These are phyloP conservation scores for Puma concolor DNA, from an alignment of 2,113 vertebrate genomes.

Conservation along the genomic window DNA sequence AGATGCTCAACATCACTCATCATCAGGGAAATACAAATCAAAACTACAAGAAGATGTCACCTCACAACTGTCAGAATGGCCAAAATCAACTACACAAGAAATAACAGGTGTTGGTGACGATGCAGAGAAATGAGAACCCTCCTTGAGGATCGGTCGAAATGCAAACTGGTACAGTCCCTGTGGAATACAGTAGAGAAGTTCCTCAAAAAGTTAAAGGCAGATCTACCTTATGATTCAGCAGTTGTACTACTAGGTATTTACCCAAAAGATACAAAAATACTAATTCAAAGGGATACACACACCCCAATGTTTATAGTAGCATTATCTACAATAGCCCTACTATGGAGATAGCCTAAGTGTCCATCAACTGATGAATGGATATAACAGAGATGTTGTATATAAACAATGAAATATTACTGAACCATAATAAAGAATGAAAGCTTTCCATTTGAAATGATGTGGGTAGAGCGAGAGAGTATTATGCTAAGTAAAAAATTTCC, in stretches of 20 bases:
- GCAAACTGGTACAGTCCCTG: too few relatives aligned
- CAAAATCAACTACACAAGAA: not conserved
- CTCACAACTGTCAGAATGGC: not conserved
- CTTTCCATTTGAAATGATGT: too few relatives aligned
- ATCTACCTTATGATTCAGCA: too few relatives aligned
- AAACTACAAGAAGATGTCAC: not conserved
- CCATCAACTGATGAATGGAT: not conserved
- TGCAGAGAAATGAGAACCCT: too few relatives aligned
- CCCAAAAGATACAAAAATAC: too few relatives aligned
- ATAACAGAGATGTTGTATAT: not conserved
- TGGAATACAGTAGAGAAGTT: too few relatives aligned
- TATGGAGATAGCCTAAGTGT: not conserved
- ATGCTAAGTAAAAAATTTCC: not conserved
- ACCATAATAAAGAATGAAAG: too few relatives aligned
- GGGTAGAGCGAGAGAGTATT: too few relatives aligned
- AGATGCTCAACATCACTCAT: not conserved
- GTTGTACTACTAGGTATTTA: too few relatives aligned
- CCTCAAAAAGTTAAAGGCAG: too few relatives aligned
- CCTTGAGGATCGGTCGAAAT: too few relatives aligned
- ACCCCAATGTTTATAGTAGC: not conserved
- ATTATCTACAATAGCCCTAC: not conserved
- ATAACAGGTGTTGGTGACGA: not conserved
- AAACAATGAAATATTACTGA: too few relatives aligned
- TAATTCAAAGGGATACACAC: not conserved
- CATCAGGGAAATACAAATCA: not conserved